Base-by-base conservation (phyloP, 2,797 vertebrate genomes). In the Halcyon smyrnensis region DNA sequence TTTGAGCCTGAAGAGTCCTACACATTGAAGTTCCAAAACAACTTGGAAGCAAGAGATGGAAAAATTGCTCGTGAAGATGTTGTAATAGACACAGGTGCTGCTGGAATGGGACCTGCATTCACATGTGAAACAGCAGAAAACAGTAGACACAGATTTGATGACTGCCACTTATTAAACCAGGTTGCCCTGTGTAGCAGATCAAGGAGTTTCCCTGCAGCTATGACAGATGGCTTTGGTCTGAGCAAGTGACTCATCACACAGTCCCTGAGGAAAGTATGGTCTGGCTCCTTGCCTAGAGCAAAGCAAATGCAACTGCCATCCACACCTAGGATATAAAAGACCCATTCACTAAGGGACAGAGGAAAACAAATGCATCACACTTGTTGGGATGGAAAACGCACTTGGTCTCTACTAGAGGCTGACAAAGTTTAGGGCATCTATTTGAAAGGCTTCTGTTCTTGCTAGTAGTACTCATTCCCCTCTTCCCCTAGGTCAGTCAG, bases 151-250 rank as follows among this genome's bases (percentile, higher is more conserved):
- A 64, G 88, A 92, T 90, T 76, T 67, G 63, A 91, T 78, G 60
- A 41, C 41, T 48, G 57, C 15, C 27, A 21, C 39, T 84, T 73
- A 85, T 23, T 84, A 75, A 93, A 84, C 11, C 56, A 74, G 60
- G 68, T 4, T 89, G 75, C 20, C 28, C 51, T 4, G 8, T 13
- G 32, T 7, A 81, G 70, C 34, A 90, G 59, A 87, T 46, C 37
- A 70, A 67, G 89, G 57, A 89, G 75, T 74, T 83, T 87, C 68
- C 70, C 82, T 56, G 37, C 20, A 90, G 78, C 63, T 79, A 67
- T 3, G 8, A 94, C 87, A 95, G 87, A 92, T 83, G 89, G 93
- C 78, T 93, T 82, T 74, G 60, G 89, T 80, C 89, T 93, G 64
- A 91, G 30, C 74, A 92, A 92, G n/a, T 54, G 84, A 93, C 27